A percentile compares a stretch with the other conserved stretches of the same genome.
Conservation (phyloP, 2,113 vertebrate species). For the Rattus rattus region DNA sequence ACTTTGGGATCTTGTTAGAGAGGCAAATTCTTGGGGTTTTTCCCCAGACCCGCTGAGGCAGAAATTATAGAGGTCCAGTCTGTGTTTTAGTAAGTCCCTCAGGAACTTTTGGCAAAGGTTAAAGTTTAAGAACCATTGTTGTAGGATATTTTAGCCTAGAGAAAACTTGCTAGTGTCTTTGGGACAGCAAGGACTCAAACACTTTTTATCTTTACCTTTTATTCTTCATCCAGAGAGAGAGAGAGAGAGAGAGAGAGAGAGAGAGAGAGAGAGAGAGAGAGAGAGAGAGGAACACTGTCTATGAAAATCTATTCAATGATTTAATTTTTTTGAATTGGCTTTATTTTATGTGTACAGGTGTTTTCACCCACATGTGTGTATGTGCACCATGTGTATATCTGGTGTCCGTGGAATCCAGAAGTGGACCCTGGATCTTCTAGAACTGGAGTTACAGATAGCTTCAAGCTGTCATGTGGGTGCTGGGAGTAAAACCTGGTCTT, state of each 20-base stretch:
- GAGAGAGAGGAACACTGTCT: no score
- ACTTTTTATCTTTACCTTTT: not conserved
- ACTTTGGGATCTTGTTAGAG: not conserved
- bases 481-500: not conserved
- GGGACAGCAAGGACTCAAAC: not conserved
- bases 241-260: not conserved
- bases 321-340: not conserved
- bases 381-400: not conserved
- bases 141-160: not conserved
- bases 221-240: not conserved
- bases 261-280: not conserved
- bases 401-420: not conserved
- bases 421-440: no score
- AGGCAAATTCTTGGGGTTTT: not conserved
- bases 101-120: not conserved
- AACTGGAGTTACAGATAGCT: not conserved
- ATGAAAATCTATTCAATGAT: not conserved
- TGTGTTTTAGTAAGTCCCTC: not conserved
- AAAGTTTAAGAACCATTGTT: not conserved
- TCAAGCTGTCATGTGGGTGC: not conserved
- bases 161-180: not conserved
- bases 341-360: not conserved
- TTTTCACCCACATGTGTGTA: not conserved
- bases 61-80: not conserved
- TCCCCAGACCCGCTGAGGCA: not conserved